phyloP scores from a whole-genome alignment of 2,113 vertebrate species.

The Candoia aspera region DNA sequence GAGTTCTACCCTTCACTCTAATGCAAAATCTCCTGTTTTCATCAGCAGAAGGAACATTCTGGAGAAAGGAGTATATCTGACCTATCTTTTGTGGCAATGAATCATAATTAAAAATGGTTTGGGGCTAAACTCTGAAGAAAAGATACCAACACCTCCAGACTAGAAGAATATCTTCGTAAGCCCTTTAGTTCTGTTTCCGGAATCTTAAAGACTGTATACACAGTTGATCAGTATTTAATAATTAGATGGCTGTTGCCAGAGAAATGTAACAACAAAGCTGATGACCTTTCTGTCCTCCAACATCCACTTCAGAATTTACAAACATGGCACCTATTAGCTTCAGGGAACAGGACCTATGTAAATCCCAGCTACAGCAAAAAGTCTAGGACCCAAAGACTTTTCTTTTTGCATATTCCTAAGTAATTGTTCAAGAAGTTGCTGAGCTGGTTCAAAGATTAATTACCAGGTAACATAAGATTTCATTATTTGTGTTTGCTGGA shows the following conservation, averaged over 20 bases:
- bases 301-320: slow-evolving; percentile 24
- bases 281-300: background rate
- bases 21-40: slow-evolving; percentile 44
- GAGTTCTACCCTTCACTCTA: slow-evolving; percentile 40
- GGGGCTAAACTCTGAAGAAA: slow-evolving; percentile 33
- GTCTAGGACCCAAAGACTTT: background rate
- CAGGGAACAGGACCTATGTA: slow-evolving; percentile 24
- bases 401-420: slow-evolving; percentile 16
- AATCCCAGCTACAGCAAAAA: slow-evolving; percentile 4
- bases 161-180: slow-evolving; percentile 13
- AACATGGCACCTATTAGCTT: slow-evolving; percentile 28
- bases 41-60: background rate
- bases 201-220: slow-evolving; percentile 19
- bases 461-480: slow-evolving; percentile 21
- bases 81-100: slow-evolving; percentile 22
- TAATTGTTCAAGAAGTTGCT: slow-evolving; percentile 28
- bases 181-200: slow-evolving; percentile 41
- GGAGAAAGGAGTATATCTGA: slow-evolving; percentile 31
- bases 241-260: slow-evolving; percentile 36
- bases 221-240: slow-evolving; percentile 29
- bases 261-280: slow-evolving; percentile 6
- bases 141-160: slow-evolving; percentile 25
- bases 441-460: slow-evolving; percentile 9
- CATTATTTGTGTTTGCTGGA: slow-evolving; percentile 20
- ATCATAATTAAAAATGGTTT: slow-evolving; percentile 38